Evolutionary conservation across 2,888 invertebrate species (phyloP).

Genomic region (Trachelus iudaicus): DNA sequence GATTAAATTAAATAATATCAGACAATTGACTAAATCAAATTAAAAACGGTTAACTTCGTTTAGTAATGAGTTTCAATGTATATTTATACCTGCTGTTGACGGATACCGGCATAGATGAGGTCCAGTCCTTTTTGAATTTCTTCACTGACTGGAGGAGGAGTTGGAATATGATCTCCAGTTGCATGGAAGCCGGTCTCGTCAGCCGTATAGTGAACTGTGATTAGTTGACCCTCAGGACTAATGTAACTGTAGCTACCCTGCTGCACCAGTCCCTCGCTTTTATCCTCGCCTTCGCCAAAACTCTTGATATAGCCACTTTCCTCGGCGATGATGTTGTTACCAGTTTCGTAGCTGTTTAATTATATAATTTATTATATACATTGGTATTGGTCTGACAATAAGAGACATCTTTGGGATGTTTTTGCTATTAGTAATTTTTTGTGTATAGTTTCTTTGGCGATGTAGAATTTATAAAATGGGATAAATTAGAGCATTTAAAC

Average conservation of each 20-base stretch:
- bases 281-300: constrained; percentile 76
- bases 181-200: constrained; percentile 87
- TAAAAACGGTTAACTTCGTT: too few species aligned
- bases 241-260: constrained; percentile 84
- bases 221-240: constrained; percentile 81
- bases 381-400: too few species aligned
- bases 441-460: neutral
- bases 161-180: constrained; percentile 84
- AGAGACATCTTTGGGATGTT: too few species aligned
- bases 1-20: too few species aligned
- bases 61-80: too few species aligned
- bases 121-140: constrained; percentile 90
- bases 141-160: constrained; percentile 83
- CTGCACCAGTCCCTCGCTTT: constrained; percentile 79
- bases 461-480: constrained; percentile 7
- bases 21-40: too few species aligned
- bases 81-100: constrained; percentile 69
- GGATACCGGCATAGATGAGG: constrained; percentile 86
- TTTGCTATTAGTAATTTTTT: too few species aligned
- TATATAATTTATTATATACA: constrained; percentile 8
- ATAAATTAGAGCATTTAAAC: too few species aligned
- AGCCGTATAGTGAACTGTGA: constrained; percentile 82
- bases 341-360: constrained; percentile 79
- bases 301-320: constrained; percentile 82
- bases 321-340: constrained; percentile 83